phyloP scores from a whole-genome alignment of 2,113 vertebrate genomes.

The Hiodon alosoides region DNA sequence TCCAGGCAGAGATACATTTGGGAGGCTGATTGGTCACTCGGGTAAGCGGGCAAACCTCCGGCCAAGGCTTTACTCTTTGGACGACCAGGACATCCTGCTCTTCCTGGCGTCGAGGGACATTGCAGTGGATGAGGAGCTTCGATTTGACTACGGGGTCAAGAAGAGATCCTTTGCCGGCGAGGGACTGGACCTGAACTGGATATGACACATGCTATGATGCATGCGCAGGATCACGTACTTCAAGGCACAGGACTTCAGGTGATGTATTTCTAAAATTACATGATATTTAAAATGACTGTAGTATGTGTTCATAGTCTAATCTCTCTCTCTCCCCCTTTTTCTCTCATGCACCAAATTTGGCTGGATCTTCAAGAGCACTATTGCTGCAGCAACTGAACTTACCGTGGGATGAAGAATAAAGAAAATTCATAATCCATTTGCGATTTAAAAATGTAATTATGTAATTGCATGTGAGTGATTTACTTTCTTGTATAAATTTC shows the following conservation, averaged over 20 bases:
- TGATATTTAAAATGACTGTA: conserved; percentile 3
- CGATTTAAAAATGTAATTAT: too few species aligned
- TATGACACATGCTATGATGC: neutral
- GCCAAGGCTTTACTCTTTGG: neutral
- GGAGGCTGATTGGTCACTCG: neutral
- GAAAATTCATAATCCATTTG: too few species aligned
- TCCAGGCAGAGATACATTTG: neutral
- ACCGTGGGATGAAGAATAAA: too few species aligned
- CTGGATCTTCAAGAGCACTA: too few species aligned
- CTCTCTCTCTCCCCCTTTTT: neutral
- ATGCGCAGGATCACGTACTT: conserved; percentile 3
- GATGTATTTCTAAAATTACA: conserved; percentile 7
- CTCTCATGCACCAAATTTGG: too few species aligned
- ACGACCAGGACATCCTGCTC: neutral
- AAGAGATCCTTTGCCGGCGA: neutral
- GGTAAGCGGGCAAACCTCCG: neutral
- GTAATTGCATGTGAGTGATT: conserved; percentile 4
- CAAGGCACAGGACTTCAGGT: conserved; percentile 7
- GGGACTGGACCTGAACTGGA: conserved; percentile 2
- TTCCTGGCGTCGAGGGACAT: conserved; percentile 6
- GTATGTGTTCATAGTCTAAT: conserved; percentile 10
- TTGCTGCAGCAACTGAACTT: too few species aligned
- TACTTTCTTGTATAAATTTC: conserved; percentile 3
- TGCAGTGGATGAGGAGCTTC: neutral
- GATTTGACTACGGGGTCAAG: neutral